A percentile compares a stretch with the other conserved stretches of the same genome.
Conservation (phyloP, 2,797 vertebrate species). For the Paramormyrops hopkinsi region DNA sequence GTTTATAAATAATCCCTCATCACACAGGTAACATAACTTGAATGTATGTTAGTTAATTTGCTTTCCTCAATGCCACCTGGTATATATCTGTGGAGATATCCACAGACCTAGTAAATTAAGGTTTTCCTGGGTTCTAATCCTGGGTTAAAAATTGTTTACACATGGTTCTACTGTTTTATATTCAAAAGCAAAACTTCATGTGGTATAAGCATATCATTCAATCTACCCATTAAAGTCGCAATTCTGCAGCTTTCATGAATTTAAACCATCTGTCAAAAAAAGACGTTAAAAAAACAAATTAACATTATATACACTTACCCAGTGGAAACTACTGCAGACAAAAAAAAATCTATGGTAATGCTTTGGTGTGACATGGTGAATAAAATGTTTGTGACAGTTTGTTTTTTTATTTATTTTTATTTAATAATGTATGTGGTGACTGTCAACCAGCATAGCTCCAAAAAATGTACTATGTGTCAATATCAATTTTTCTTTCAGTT, state of each 20-base stretch:
- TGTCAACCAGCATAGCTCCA: neutral
- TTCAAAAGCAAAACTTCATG: neutral
- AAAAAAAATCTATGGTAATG: neutral
- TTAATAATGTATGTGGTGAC: neutral
- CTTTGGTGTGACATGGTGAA: neutral
- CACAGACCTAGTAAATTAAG: neutral
- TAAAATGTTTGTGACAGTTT: constrained; percentile 1
- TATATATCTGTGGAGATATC: neutral
- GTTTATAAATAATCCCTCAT: neutral
- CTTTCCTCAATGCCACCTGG: neutral
- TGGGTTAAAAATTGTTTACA: neutral
- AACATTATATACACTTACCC: constrained; percentile 4
- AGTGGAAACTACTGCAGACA: neutral
- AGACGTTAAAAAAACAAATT: neutral
- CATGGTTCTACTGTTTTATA: constrained; percentile 7
- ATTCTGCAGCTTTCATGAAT: neutral
- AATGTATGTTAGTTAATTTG: neutral
- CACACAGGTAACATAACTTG: neutral
- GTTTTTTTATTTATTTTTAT: neutral
- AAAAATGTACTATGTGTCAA: neutral
- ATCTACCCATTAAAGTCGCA: neutral
- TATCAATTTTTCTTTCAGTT: neutral
- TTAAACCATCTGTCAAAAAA: neutral
- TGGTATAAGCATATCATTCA: neutral
- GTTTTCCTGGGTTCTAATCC: neutral